Base-by-base conservation (phyloP, 2,113 vertebrate genomes). In the Tauraco erythrolophus region DNA sequence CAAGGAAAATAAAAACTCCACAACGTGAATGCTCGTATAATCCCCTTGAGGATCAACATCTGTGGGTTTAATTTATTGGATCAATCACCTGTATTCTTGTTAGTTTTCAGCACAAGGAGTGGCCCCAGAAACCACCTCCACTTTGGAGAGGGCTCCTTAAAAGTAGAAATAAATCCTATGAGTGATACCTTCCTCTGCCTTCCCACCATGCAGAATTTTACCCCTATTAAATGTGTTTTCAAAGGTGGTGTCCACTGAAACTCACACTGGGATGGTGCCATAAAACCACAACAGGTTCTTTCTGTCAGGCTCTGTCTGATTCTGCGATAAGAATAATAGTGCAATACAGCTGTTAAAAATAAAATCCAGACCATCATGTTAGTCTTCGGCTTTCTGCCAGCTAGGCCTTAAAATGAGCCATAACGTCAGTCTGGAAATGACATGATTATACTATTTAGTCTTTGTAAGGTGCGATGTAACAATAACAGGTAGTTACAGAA, bases 371-470 rank as follows among this genome's bases (percentile, higher is more conserved):
- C 10, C 33, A 41, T 16, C 3, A 11, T 0, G 2, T 17, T 31
- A 27, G 69, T 60, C 3, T 53, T 39, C 10, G 9, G 48, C 43
- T 43, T 75, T 41, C 74, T 65, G 48, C 35, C 79, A 77, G 43
- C 37, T 21, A 13, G 48, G 50, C 66, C 58, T 27, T 14, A 37
- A 37, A 35, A 33, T 2, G 17, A 37, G 45, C 30, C 41, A 6
- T 1, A 9, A 19, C 0, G 1, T 33, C 31, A 17, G 3, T 6
- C 53, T 35, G 66, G 11, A 48, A 88, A 57, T 4, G 5, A 43
- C 25, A 2, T 4, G 8, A 22, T 27, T 50, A 10, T 7, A n/a
- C 24, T 8, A 1, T 1, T 18, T 1, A 6, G n/a, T 39, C 3
- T 41, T 14, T 21, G 25, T 17, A 31, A 51, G 19, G 48, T 19